phyloP scores from a whole-genome alignment of 2,113 vertebrate species.

The Sinocyclocheilus grahami region DNA sequence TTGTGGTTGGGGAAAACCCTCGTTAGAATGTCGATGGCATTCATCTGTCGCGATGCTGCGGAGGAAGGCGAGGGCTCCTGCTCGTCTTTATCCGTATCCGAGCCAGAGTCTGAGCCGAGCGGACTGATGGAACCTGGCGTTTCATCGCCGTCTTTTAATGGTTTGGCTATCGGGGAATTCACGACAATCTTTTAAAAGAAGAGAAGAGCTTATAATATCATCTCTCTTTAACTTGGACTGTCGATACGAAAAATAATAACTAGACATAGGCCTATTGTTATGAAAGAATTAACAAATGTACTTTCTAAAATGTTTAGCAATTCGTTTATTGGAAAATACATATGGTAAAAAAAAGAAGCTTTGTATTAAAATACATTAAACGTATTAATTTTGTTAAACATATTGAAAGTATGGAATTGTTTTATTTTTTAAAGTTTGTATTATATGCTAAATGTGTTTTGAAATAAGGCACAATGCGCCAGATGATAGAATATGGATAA shows the following conservation, averaged over 20 bases:
- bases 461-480: not conserved
- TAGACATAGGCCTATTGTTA: not conserved
- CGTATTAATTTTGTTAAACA: not conserved
- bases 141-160: slow-evolving; percentile 83
- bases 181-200: slow-evolving; percentile 53
- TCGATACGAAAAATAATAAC: not conserved
- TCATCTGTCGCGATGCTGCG: slow-evolving; percentile 86
- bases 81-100: slow-evolving; percentile 93
- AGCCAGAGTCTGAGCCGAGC: slow-evolving; percentile 92
- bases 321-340: not conserved
- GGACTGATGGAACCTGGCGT: slow-evolving; percentile 90
- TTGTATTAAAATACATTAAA: not conserved
- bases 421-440: not conserved
- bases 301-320: not conserved
- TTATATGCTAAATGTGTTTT: not conserved
- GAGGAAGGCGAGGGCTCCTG: slow-evolving; percentile 83
- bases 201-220: not conserved
- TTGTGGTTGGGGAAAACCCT: slow-evolving; percentile 96
- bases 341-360: too few species aligned
- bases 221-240: not conserved
- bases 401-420: too few species aligned
- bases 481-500: not conserved
- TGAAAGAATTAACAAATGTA: not conserved
- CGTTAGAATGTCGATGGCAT: slow-evolving; percentile 96
- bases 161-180: slow-evolving; percentile 86